phyloP scores from a whole-genome alignment of 2,113 vertebrate species.

The Arothron firmamentum region DNA sequence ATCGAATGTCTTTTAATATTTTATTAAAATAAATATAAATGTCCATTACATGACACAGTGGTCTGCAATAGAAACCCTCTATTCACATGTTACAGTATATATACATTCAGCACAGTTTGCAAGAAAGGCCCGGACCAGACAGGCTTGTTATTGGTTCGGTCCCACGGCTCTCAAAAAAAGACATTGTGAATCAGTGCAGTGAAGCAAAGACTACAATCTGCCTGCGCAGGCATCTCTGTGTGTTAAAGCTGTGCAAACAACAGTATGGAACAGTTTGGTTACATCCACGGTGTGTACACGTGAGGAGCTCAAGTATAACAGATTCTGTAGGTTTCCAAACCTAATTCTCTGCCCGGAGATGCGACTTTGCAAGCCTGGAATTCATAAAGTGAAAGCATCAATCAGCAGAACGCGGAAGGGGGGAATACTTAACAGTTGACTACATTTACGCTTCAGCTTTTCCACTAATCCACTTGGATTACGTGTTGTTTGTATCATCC shows the following conservation, averaged over 20 bases:
- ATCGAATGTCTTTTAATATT: slow-evolving; percentile 39
- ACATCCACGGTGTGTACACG: slow-evolving; percentile 14
- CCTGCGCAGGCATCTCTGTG: slow-evolving; percentile 8
- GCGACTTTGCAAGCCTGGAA: slow-evolving; percentile 11
- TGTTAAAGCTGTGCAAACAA: slow-evolving; percentile 27
- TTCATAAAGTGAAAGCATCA: slow-evolving; percentile 40
- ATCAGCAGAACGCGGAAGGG: slow-evolving; percentile 28
- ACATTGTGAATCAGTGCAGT: slow-evolving; percentile 33
- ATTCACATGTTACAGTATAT: slow-evolving; percentile 42
- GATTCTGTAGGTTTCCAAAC: slow-evolving; percentile 4
- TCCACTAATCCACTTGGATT: slow-evolving; percentile 70
- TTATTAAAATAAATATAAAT: slow-evolving; percentile 80
- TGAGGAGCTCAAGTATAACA: slow-evolving; percentile 13
- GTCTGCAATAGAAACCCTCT: slow-evolving; percentile 56
- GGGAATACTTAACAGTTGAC: slow-evolving; percentile 46
- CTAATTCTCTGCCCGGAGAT: slow-evolving; percentile 9
- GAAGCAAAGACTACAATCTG: slow-evolving; percentile 16
- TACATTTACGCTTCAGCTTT: slow-evolving; percentile 58
- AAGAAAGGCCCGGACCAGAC: slow-evolving; percentile 41
- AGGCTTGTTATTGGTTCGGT: slow-evolving; percentile 46
- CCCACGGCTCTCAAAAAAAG: slow-evolving; percentile 32
- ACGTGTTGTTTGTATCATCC: slow-evolving; percentile 53
- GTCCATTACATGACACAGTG: slow-evolving; percentile 67
- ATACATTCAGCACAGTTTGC: slow-evolving; percentile 60
- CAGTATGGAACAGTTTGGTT: slow-evolving; percentile 30